A percentile compares a stretch with the other conserved stretches of the same genome.
Conservation (phyloP, 2,888 invertebrate genomes). For the Noctua comes region DNA sequence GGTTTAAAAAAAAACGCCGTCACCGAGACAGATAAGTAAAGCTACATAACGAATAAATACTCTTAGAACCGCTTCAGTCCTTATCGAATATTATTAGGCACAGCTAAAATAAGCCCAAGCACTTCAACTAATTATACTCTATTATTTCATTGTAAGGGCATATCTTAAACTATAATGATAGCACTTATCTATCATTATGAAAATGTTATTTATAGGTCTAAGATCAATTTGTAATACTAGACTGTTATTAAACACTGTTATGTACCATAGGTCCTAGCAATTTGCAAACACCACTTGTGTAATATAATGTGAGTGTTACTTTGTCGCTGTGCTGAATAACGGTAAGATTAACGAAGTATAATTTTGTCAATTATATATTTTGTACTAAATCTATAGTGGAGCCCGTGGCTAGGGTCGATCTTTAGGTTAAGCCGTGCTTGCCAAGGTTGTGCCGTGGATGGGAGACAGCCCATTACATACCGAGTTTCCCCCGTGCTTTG, state of each 20-base stretch:
- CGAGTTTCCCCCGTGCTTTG: background rate
- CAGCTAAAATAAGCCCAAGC: background rate
- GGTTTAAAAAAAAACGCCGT: background rate
- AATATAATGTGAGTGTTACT: background rate
- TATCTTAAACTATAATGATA: conserved; percentile 3
- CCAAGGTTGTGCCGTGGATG: background rate
- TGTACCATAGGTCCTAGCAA: background rate
- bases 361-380: background rate
- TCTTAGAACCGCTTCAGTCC: too few species aligned
- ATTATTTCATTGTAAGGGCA: conserved; percentile 23
- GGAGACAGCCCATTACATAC: background rate
- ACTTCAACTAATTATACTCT: conserved; percentile 26
- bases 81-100: background rate
- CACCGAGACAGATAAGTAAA: background rate
- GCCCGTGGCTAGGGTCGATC: background rate
- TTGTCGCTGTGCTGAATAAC: background rate
- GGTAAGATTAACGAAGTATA: background rate
- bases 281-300: background rate
- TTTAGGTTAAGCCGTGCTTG: too few species aligned
- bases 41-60: background rate
- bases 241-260: conserved; percentile 33
- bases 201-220: conserved; percentile 26
- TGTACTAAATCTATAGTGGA: background rate
- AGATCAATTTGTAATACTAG: conserved; percentile 2
- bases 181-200: conserved; percentile 54